phyloP scores from a whole-genome alignment of 2,797 vertebrate species.

The Antrozous pallidus region DNA sequence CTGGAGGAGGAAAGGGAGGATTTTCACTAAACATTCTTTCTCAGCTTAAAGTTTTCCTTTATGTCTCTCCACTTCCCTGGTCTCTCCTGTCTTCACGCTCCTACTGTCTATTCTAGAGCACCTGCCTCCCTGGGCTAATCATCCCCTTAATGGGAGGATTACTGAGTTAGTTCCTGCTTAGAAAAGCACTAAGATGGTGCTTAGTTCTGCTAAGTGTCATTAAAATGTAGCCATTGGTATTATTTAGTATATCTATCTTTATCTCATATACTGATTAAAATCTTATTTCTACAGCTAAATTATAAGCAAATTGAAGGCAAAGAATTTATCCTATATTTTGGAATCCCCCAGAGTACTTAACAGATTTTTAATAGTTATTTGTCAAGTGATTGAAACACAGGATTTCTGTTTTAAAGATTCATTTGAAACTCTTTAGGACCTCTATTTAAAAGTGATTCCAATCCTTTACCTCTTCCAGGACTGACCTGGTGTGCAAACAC shows the following conservation, averaged over 20 bases:
- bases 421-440: conserved; percentile 27
- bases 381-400: conserved; percentile 20
- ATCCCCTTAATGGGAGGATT: background rate
- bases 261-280: background rate
- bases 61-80: background rate
- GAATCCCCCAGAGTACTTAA: background rate
- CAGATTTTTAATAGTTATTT: conserved; percentile 32
- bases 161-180: background rate
- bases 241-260: background rate
- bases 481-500: conserved; percentile 64
- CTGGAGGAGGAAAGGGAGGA: too few species aligned
- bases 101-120: background rate
- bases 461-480: conserved; percentile 37
- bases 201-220: background rate
- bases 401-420: conserved; percentile 38
- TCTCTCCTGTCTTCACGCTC: background rate
- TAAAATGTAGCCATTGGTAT: background rate
- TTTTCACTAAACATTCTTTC: too few species aligned
- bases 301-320: conserved; percentile 18
- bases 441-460: conserved; percentile 58
- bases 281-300: background rate
- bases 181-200: background rate
- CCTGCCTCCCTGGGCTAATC: background rate
- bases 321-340: background rate
- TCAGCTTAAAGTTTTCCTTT: background rate